These are phyloP conservation scores for Babyrousa celebensis DNA, from an alignment of 2,797 vertebrate species.

Conservation along the genomic window DNA sequence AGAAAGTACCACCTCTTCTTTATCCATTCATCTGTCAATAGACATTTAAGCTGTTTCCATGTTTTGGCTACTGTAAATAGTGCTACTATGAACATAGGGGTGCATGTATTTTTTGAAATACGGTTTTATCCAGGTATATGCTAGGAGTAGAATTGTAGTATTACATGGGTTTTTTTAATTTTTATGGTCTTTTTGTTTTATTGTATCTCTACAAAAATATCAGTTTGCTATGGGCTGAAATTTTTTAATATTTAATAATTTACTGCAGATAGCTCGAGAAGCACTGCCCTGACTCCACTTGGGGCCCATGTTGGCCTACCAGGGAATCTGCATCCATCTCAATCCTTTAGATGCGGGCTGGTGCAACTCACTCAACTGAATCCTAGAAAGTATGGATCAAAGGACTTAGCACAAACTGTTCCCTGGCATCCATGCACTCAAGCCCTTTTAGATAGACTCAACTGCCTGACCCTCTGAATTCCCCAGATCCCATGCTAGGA, in stretches of 20 bases:
- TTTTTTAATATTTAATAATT: not conserved
- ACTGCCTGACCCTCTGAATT: conserved; percentile 10
- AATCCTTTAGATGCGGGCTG: not conserved
- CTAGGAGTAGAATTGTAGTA: no score
- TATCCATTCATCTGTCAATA: no score
- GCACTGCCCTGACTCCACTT: not conserved
- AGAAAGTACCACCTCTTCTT: no score
- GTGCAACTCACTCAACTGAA: not conserved
- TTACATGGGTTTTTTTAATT: not conserved
- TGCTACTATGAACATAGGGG: no score
- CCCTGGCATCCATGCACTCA: not conserved
- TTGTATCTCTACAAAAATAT: conserved; percentile 23
- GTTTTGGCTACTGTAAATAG: no score
- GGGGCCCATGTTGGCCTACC: not conserved
- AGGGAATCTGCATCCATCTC: not conserved
- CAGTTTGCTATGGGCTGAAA: not conserved
- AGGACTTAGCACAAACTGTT: conserved; percentile 35
- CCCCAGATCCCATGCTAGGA: not conserved
- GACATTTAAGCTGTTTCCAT: no score
- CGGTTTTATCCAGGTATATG: no score
- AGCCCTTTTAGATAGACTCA: not conserved
- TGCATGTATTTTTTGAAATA: no score
- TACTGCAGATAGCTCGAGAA: conserved; percentile 11
- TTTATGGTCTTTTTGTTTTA: conserved; percentile 46
- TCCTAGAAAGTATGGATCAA: not conserved